Conservation (phyloP, 2,797 vertebrate genomes). For the Sebastes cheni region DNA sequence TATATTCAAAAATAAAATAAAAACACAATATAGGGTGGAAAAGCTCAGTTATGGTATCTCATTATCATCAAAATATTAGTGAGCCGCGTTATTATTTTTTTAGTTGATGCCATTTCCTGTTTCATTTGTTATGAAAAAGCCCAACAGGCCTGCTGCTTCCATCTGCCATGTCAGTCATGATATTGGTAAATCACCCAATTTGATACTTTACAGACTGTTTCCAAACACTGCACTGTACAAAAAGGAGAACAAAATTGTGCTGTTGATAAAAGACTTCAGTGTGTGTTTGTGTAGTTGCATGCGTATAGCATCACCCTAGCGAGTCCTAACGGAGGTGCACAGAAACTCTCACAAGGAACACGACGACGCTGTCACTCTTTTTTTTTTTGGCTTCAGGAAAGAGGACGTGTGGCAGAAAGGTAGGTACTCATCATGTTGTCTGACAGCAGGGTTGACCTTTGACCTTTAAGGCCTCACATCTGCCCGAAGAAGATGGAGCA, state of each 20-base stretch:
- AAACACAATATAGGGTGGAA: neutral
- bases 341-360: constrained; percentile 31
- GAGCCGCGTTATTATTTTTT: neutral
- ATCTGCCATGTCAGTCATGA: constrained; percentile 16
- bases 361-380: constrained; percentile 1
- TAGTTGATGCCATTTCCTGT: neutral
- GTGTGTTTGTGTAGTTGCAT: constrained; percentile 28
- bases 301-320: constrained; percentile 19
- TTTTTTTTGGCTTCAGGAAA: constrained; percentile 52
- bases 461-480: constrained; percentile 71
- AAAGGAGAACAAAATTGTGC: constrained; percentile 5
- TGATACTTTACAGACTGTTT: constrained; percentile 4
- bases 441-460: constrained; percentile 25
- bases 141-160: constrained; percentile 5
- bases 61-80: neutral
- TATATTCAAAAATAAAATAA: neutral
- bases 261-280: constrained; percentile 9
- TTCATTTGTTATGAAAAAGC: neutral
- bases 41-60: neutral
- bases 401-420: constrained; percentile 17
- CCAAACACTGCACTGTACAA: constrained; percentile 42
- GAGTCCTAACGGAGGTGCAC: constrained; percentile 37
- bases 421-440: constrained; percentile 25
- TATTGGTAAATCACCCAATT: constrained; percentile 11
- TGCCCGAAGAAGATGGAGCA: constrained; percentile 85